Evolutionary conservation across 2,797 vertebrate species (phyloP).

Genomic region (Bovichtus diacanthus): DNA sequence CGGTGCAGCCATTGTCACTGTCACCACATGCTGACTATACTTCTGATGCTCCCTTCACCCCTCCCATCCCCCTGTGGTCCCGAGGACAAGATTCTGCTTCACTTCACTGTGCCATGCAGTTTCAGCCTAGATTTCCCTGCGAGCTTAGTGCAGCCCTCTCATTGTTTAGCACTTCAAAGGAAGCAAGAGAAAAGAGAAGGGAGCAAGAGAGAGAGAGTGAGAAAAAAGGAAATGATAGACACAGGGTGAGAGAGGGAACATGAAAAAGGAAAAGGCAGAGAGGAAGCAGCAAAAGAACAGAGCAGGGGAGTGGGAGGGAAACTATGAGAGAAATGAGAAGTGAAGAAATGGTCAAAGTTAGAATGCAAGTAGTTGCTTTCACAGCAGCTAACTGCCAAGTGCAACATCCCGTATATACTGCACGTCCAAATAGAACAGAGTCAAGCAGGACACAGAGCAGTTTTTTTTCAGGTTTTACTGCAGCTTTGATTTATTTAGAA

Average conservation of each 20-base stretch:
- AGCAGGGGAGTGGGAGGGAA: constrained; percentile 27
- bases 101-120: constrained; percentile 61
- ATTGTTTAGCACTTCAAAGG: constrained; percentile 85
- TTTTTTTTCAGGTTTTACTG: constrained; percentile 2
- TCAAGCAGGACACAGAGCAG: background rate
- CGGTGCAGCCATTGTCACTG: constrained; percentile 42
- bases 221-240: constrained; percentile 47
- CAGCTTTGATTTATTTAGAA: constrained; percentile 8
- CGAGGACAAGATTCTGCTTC: constrained; percentile 59
- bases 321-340: constrained; percentile 37
- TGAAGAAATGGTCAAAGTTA: constrained; percentile 33
- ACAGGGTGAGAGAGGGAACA: constrained; percentile 38
- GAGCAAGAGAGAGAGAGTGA: constrained; percentile 23
- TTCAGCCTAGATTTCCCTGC: constrained; percentile 65
- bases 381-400: constrained; percentile 52
- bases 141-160: constrained; percentile 69
- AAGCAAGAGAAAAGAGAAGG: constrained; percentile 49
- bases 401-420: constrained; percentile 18
- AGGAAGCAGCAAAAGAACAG: constrained; percentile 42
- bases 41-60: constrained; percentile 46
- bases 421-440: constrained; percentile 24
- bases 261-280: constrained; percentile 44
- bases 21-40: constrained; percentile 49
- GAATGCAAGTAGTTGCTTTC: constrained; percentile 53
- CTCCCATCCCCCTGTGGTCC: constrained; percentile 44